Conservation (phyloP, 2,797 vertebrate genomes). For the Malurus leucopterus region DNA sequence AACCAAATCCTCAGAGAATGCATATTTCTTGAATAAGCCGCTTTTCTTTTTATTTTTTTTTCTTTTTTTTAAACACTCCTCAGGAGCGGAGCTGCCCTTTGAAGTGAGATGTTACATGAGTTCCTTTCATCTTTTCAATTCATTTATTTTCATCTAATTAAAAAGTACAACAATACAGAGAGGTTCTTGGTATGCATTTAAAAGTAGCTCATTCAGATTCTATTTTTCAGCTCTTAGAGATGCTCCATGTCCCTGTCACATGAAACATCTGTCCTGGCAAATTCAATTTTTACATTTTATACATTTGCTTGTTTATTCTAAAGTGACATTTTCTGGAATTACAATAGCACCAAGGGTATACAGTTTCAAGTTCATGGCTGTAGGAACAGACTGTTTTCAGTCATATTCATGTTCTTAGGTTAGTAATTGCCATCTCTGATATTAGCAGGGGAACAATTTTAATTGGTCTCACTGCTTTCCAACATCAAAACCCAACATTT, state of each 20-base stretch:
- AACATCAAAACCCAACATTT: constrained; percentile 35
- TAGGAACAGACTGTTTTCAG: neutral
- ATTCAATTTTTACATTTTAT: neutral
- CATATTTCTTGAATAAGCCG: constrained; percentile 38
- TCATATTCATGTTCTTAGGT: neutral
- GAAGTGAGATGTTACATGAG: constrained; percentile 42
- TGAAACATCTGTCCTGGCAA: neutral
- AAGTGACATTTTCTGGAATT: neutral
- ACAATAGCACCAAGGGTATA: neutral
- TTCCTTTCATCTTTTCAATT: constrained; percentile 60
- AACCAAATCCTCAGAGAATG: constrained; percentile 16
- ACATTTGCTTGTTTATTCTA: constrained; percentile 3
- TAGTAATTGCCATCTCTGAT: constrained; percentile 25
- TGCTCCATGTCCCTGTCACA: neutral
- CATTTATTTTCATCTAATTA: constrained; percentile 63
- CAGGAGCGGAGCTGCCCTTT: constrained; percentile 46
- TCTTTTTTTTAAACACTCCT: neutral
- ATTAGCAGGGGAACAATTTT: constrained; percentile 32
- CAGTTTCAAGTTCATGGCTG: neutral
- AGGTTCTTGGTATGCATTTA: neutral
- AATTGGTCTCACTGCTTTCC: constrained; percentile 51
- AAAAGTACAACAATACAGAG: constrained; percentile 35
- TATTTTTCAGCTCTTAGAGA: neutral
- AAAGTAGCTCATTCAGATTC: constrained; percentile 2
- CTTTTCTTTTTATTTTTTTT: neutral